Evolutionary conservation across 2,113 vertebrate genomes (phyloP).

Genomic region (Erpornis zantholeuca): DNA sequence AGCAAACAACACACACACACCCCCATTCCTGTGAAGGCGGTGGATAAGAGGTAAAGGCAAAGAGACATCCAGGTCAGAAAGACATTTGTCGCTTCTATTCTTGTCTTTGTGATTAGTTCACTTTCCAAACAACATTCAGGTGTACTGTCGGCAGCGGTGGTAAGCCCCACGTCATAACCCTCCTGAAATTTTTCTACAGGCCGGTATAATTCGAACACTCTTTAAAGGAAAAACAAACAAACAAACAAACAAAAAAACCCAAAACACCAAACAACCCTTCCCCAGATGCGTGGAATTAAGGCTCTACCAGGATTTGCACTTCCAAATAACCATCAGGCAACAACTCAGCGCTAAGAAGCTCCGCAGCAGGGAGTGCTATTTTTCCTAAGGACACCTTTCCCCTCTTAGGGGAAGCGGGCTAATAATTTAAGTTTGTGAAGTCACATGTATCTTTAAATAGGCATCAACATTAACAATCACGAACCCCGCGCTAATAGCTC

Average conservation of each 20-base stretch:
- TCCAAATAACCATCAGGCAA: rapidly evolving
- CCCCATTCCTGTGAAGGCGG: rapidly evolving
- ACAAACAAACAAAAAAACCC: too few relatives aligned
- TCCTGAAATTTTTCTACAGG: background rate
- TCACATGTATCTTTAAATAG: background rate
- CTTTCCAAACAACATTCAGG: background rate
- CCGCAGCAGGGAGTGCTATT: rapidly evolving
- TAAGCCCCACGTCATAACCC: background rate
- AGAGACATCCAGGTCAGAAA: background rate
- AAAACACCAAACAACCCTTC: too few relatives aligned
- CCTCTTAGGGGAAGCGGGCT: background rate
- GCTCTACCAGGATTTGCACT: rapidly evolving
- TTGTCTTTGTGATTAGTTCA: background rate
- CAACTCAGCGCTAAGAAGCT: rapidly evolving
- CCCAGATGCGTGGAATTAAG: rapidly evolving
- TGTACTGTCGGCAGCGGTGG: rapidly evolving
- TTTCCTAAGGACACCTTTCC: background rate
- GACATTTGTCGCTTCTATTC: background rate
- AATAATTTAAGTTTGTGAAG: background rate
- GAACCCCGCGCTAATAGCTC: background rate
- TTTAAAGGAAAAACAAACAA: too few relatives aligned
- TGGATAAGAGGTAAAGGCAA: background rate
- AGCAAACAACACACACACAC: background rate
- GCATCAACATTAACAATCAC: background rate
- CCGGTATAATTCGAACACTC: background rate